These are phyloP conservation scores for Drepana arcuata DNA, from an alignment of 1,140 invertebrate species.

Conservation along the genomic window DNA sequence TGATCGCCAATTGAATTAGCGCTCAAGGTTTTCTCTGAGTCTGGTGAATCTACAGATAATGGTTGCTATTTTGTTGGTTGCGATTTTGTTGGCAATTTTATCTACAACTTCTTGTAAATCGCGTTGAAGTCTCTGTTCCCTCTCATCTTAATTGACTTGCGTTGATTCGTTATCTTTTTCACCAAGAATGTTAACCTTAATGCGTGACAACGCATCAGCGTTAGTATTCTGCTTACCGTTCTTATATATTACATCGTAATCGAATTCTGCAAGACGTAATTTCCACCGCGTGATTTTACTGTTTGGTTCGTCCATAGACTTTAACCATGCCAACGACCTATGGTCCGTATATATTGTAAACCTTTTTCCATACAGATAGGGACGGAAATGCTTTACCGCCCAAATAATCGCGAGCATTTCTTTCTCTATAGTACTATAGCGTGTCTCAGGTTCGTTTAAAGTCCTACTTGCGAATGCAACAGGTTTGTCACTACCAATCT, in stretches of 20 bases:
- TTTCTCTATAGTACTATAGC: slow-evolving; percentile 16
- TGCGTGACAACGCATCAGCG: slow-evolving; percentile 29
- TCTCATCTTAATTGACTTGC: slow-evolving; percentile 5
- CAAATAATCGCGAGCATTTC: slow-evolving; percentile 16
- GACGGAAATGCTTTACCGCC: slow-evolving; percentile 15
- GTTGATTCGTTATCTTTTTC: slow-evolving; percentile 2
- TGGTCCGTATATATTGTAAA: slow-evolving; percentile 15
- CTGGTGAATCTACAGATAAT: neutral
- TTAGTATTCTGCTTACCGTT: slow-evolving; percentile 36
- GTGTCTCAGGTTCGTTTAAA: slow-evolving; percentile 10
- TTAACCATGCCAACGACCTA: slow-evolving; percentile 38
- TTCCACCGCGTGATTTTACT: slow-evolving; percentile 29
- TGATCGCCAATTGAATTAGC: neutral
- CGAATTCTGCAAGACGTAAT: slow-evolving; percentile 23
- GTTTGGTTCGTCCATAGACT: slow-evolving; percentile 35
- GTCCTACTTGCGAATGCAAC: slow-evolving; percentile 19
- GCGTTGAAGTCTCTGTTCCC: neutral
- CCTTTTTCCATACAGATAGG: slow-evolving; percentile 12
- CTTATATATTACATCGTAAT: slow-evolving; percentile 56
- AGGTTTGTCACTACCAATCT: slow-evolving; percentile 14
- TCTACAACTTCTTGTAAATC: too few species aligned
- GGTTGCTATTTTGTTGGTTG: slow-evolving; percentile 2
- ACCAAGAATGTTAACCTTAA: slow-evolving; percentile 12
- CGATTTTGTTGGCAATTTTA: neutral
- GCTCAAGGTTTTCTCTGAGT: neutral